Evolutionary conservation across 2,888 invertebrate species (phyloP).

Genomic region (Serrognathus titanus): DNA sequence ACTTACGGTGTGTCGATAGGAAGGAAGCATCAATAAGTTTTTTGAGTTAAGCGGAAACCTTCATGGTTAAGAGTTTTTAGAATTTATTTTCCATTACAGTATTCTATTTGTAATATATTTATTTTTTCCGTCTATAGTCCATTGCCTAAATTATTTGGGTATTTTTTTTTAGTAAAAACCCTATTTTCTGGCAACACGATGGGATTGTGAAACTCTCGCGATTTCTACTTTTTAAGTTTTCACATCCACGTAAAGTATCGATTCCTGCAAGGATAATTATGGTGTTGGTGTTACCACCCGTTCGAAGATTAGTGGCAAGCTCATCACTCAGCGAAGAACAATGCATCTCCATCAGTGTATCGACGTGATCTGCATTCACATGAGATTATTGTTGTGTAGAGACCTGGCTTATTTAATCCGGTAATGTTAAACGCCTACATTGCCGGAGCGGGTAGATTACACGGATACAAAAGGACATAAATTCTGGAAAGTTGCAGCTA

Average conservation of each 20-base stretch:
- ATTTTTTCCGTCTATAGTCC: not conserved
- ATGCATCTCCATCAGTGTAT: constrained; percentile 14
- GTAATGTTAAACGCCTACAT: constrained; percentile 1
- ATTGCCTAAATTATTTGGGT: no score
- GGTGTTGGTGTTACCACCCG: not conserved
- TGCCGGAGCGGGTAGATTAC: not conserved
- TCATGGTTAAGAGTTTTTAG: no score
- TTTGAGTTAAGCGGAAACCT: no score
- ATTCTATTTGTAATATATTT: not conserved
- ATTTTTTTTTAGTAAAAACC: no score
- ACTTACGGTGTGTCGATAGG: no score
- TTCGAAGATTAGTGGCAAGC: constrained; percentile 9
- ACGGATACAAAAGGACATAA: constrained; percentile 3
- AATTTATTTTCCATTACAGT: no score
- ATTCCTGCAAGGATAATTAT: not conserved
- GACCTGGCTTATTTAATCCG: constrained; percentile 12
- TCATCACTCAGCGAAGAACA: constrained; percentile 16
- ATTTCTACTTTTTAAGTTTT: not conserved
- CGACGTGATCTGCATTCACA: constrained; percentile 15
- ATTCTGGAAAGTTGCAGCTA: not conserved
- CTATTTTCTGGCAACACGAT: no score
- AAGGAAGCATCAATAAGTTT: no score
- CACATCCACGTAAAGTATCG: not conserved
- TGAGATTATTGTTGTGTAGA: constrained; percentile 15
- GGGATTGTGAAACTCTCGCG: no score